A percentile compares a stretch with the other conserved stretches of the same genome.
Evolutionary conservation across 2,113 vertebrate genomes (phyloP).

Genomic region (Aegotheles bennettii): DNA sequence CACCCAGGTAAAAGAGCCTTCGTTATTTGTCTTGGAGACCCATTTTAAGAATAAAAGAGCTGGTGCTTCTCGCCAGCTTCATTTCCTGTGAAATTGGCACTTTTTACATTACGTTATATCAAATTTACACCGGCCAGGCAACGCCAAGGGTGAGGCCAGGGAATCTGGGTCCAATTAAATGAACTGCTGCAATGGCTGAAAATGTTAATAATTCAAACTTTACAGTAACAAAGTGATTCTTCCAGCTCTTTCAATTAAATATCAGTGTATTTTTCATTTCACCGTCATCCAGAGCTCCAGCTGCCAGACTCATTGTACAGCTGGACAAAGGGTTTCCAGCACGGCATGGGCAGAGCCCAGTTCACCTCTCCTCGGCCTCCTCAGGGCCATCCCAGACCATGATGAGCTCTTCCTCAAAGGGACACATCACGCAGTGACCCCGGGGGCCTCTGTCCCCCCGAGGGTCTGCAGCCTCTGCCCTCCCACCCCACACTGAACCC

Average conservation of each 20-base stretch:
- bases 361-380: background rate
- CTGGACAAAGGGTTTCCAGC: background rate
- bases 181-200: background rate
- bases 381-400: background rate
- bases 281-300: background rate
- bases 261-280: background rate
- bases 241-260: background rate
- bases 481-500: background rate
- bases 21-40: background rate
- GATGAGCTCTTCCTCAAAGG: background rate
- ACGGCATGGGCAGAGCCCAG: background rate
- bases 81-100: background rate
- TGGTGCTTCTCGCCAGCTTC: background rate
- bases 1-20: background rate
- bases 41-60: background rate
- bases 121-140: background rate
- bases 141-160: background rate
- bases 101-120: background rate
- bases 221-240: background rate
- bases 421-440: background rate
- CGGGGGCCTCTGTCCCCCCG: rapidly evolving
- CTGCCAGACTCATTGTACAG: background rate
- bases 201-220: conserved; percentile 8
- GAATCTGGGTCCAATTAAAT: background rate
- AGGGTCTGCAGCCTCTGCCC: background rate